A percentile compares a stretch with the other conserved stretches of the same genome.
Evolutionary conservation across 2,113 vertebrate species (phyloP).

Genomic region (Cathartes aura): DNA sequence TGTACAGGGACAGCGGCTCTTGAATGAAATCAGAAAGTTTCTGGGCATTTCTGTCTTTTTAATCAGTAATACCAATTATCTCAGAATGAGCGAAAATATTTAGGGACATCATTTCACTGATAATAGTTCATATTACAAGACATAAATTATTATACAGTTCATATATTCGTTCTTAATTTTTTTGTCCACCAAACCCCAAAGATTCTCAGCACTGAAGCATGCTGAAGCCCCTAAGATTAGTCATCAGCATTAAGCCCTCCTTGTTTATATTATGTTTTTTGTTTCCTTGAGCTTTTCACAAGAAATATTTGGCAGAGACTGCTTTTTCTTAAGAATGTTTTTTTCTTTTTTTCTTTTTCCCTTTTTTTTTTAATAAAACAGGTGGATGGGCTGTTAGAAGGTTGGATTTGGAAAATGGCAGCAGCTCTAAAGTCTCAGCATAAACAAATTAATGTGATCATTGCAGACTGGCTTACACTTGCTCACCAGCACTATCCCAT

Average conservation of each 20-base stretch:
- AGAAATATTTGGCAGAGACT: background rate
- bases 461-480: conserved; percentile 87
- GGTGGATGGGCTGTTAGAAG: conserved; percentile 87
- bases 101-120: background rate
- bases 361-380: conserved; percentile 57
- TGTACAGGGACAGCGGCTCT: background rate
- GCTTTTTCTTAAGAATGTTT: background rate
- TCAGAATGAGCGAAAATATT: background rate
- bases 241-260: background rate
- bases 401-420: conserved; percentile 87
- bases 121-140: background rate
- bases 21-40: background rate
- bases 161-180: background rate
- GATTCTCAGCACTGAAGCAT: background rate
- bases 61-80: background rate
- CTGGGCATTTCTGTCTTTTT: background rate
- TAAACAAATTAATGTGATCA: conserved; percentile 79
- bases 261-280: background rate
- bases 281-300: background rate
- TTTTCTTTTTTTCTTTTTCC: background rate
- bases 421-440: conserved; percentile 77
- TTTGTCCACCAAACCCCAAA: background rate
- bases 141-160: background rate
- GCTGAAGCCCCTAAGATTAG: background rate
- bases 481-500: conserved; percentile 87